Base-by-base conservation (phyloP, 2,888 invertebrate species). In the Sisyra nigra region DNA sequence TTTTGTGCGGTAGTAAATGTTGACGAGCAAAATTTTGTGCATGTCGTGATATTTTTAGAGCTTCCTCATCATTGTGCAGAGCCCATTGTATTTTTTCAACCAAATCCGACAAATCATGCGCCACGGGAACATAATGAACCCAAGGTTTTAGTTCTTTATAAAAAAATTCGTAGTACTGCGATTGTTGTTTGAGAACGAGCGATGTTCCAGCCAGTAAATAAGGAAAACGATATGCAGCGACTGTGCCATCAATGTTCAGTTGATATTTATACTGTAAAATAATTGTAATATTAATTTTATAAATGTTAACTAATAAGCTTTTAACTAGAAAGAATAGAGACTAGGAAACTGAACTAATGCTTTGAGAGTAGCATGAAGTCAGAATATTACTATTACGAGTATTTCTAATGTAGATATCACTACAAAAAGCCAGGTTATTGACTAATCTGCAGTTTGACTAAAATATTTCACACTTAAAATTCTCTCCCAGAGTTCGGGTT, bases 121-220 rank as follows among this genome's bases (percentile, higher is more conserved):
- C 76, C 31, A 94, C 67, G 6, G 92, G 84, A 43, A 96, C 66
- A 59, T 78, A 97, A 63, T 97, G 94, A 52, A 73, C 66, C 63
- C 76, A 76, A 1, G 88, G 78, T 44, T 68, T 57, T 9, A 94
- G 62, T 50, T 81, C 71, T 32, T 70, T 63, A 57, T 97, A 97
- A 63, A 93, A 97, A 66, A 88, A 85, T 68, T 97, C 96, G 59
- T 91, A 88, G 62, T 87, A 96, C n/a, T 76, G 73, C 0, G 96
- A 96, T 18, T 85, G 77, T 63, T 93, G 93, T 65, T 97, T 97
- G 10, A 97, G 68, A 10, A 94, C 79, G 46, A 91, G 63, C 0
- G 89, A 80, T 54, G 87, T 85, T 2, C 94, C 93, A 36, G 77
- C 85, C 48, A 97, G 62, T 14, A 97, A 69, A 60, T 92, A 94